Conservation (phyloP, 2,113 vertebrate species). For the Microcebus jonahi region DNA sequence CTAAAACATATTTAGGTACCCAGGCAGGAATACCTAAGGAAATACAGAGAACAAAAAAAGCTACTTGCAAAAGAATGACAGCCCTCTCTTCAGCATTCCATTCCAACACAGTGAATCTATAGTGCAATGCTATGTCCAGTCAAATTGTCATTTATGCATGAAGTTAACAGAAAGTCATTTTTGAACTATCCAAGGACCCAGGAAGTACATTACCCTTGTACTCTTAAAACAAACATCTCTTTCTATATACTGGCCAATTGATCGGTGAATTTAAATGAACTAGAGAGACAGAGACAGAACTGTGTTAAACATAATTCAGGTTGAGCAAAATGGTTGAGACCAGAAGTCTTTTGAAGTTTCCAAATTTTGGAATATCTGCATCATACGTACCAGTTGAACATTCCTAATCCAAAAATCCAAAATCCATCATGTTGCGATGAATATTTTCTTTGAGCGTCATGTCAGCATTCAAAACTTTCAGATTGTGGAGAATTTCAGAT, state of each 20-base stretch:
- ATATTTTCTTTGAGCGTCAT: neutral
- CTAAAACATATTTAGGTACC: neutral
- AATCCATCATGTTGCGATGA: neutral
- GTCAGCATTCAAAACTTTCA: neutral
- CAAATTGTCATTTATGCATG: neutral
- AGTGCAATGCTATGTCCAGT: no score
- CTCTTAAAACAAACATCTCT: neutral
- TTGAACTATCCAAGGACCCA: neutral
- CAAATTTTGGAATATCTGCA: neutral
- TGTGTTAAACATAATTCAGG: no score
- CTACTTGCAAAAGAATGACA: neutral
- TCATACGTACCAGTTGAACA: neutral
- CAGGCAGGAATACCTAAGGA: neutral
- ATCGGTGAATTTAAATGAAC: neutral
- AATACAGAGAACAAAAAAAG: neutral
- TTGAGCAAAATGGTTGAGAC: neutral
- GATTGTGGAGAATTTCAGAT: neutral
- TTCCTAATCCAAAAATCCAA: neutral
- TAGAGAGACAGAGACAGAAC: neutral
- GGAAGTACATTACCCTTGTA: neutral
- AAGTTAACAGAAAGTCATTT: neutral
- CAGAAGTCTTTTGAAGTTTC: neutral
- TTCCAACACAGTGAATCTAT: neutral
- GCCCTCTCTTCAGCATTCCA: fast-evolving
- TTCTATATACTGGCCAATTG: neutral